phyloP scores from a whole-genome alignment of 1,140 invertebrate species.

The Anadara kagoshimensis region DNA sequence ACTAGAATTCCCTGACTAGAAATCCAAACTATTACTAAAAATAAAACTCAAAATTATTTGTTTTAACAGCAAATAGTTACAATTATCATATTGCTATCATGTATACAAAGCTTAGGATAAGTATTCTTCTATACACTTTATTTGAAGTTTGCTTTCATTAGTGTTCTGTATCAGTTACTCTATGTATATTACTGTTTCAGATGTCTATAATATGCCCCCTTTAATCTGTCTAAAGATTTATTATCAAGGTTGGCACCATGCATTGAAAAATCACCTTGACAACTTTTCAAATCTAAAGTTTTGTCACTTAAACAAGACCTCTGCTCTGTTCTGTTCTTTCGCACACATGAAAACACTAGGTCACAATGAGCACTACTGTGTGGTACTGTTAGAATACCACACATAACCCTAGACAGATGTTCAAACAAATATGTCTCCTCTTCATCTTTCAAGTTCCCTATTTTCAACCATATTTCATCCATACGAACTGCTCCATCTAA shows the following conservation, averaged over 20 bases:
- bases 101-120: no score
- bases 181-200: neutral
- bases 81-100: no score
- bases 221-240: neutral
- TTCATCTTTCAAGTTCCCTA: constrained; percentile 10
- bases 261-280: no score
- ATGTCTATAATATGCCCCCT: neutral
- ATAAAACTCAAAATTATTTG: no score
- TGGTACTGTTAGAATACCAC: constrained; percentile 41
- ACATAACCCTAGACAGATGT: constrained; percentile 36
- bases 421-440: neutral
- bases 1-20: no score
- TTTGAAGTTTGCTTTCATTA: neutral
- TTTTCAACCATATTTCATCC: constrained; percentile 31
- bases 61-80: no score
- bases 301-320: constrained; percentile 12
- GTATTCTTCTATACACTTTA: neutral
- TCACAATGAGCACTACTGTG: constrained; percentile 46
- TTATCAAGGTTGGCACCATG: constrained; percentile 8
- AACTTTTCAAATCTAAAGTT: constrained; percentile 39
- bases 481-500: constrained; percentile 1
- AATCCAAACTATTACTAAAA: no score
- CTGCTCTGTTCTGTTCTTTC: constrained; percentile 37
- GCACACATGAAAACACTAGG: constrained; percentile 36
- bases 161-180: neutral